Base-by-base conservation (phyloP, 1,140 invertebrate species). In the Lutraria rhynchaena region DNA sequence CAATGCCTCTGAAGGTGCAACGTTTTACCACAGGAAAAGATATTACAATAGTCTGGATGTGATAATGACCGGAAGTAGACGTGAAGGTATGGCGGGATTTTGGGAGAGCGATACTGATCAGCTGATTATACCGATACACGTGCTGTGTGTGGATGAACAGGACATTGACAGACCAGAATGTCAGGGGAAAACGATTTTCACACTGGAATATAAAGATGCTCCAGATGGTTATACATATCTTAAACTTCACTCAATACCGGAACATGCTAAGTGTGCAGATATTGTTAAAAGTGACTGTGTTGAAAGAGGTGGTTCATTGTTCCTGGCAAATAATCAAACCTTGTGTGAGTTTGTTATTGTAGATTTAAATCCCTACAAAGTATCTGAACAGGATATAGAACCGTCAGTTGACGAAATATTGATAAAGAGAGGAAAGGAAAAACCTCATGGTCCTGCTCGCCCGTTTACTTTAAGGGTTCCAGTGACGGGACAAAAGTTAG, bases 1-100 rank as follows among this genome's bases (percentile, higher is more conserved):
- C 1, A 63, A 63, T 63, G 35, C 60, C 24, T 19, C 33, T 11
- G 44, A 63, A 63, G 60, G 60, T 11, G 3, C 19, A 3, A n/a
- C 15, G 37, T 4, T 41, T 9, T 41, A 3, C 37, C 33, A 63
- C 24, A 63, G 29, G 9, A 3, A n/a, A 5, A 35, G 37, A 22
- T 63, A 41, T 41, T 4, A n/a, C 11, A 35, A 19, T 13, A 35
- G 37, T 44, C 44, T n/a, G 11, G 13, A 35, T n/a, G 35, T 63
- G 1, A 0, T 63, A 3, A 22, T 63, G 24, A 35, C 35, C 35
- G 60, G 60, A n/a, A 63, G 60, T 24, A 11, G 35, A 22, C 33
- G 60, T 22, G 60, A 63, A n/a, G 60, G 60, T 5, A 63, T 35
- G 19, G 60, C 33, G 19, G n/a, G 35, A 22, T 63, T 37, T 63